Conservation (phyloP, 37 sponge, comb jelly and placozoan species). For the Halisarca cf. caerulea region DNA sequence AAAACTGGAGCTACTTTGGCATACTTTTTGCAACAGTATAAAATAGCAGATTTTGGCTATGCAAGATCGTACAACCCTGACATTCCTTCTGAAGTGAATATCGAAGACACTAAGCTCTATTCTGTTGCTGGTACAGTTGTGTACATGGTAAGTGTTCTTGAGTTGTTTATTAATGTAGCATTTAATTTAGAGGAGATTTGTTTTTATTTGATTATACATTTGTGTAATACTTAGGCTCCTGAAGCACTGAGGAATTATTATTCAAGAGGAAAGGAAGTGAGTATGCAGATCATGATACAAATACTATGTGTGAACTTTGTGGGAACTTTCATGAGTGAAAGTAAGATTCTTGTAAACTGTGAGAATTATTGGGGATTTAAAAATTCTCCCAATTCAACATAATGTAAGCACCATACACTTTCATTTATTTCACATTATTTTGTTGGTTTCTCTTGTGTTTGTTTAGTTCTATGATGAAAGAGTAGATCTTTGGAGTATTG, state of each 20-base stretch:
- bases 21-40: conserved; percentile 50
- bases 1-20: neutral
- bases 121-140: conserved; percentile 94
- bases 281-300: too few relatives aligned
- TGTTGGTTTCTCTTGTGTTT: too few relatives aligned
- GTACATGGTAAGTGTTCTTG: conserved; percentile 80
- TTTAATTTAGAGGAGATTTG: neutral
- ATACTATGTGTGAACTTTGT: too few relatives aligned
- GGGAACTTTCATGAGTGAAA: too few relatives aligned
- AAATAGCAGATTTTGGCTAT: conserved; percentile 95
- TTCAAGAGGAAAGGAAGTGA: too few relatives aligned
- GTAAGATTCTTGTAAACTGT: too few relatives aligned
- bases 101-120: conserved; percentile 45
- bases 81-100: conserved; percentile 47
- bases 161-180: neutral
- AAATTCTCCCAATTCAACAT: too few relatives aligned
- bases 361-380: too few relatives aligned
- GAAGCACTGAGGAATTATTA: conserved; percentile 86
- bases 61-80: conserved; percentile 79
- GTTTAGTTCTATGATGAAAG: conserved; percentile 72
- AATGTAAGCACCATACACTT: too few relatives aligned
- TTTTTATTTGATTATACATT: neutral
- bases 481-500: conserved; percentile 93
- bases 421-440: too few relatives aligned
- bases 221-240: conserved; percentile 70